phyloP scores from a whole-genome alignment of 2,113 vertebrate species.

The Zosterops hypoxanthus region DNA sequence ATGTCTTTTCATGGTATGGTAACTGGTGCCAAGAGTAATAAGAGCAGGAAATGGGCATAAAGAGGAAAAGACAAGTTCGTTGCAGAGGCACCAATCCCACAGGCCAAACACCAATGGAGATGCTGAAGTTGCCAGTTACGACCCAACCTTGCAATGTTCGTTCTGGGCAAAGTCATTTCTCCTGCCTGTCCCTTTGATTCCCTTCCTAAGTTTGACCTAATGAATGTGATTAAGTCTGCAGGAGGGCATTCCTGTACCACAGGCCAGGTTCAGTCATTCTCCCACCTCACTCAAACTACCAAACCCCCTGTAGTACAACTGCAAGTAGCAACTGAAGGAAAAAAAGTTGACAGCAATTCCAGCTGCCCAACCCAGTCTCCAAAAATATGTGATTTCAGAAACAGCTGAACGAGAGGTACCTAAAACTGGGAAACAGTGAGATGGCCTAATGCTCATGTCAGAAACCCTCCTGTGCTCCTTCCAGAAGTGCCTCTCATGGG shows the following conservation, averaged over 20 bases:
- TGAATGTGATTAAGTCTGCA: background rate
- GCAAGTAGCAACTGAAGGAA: background rate
- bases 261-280: background rate
- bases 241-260: background rate
- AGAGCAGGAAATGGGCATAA: background rate
- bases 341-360: background rate
- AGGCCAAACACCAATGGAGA: fast-evolving
- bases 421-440: background rate
- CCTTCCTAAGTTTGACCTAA: background rate
- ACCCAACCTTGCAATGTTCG: fast-evolving
- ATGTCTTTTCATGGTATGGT: background rate
- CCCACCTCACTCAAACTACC: background rate
- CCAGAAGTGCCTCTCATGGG: background rate
- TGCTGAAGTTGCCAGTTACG: background rate
- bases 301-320: background rate
- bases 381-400: background rate
- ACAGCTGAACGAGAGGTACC: background rate
- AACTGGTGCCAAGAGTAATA: conserved; percentile 18
- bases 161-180: background rate
- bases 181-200: background rate
- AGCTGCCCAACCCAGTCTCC: background rate
- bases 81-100: background rate
- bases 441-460: background rate
- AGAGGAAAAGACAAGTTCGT: background rate
- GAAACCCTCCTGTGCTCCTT: background rate